Percentiles rank a stretch among this genome's conserved stretches.
These are phyloP conservation scores for Drosophila virilis DNA, from an alignment of 1,140 invertebrate species.

Conservation along the genomic window DNA sequence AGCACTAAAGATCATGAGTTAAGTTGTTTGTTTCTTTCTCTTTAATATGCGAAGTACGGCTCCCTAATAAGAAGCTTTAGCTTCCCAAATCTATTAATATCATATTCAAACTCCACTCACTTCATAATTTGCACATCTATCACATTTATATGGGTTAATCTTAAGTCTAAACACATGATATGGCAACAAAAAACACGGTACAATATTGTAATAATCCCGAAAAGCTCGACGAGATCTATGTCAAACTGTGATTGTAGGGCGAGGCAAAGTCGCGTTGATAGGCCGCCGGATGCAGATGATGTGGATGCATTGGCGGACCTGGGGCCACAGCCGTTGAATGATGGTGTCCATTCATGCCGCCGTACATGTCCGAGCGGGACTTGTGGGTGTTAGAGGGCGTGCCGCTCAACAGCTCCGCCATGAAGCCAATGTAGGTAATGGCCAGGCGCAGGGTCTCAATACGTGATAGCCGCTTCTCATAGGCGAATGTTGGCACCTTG, in stretches of 20 bases:
- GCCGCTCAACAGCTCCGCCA: slow-evolving; percentile 94
- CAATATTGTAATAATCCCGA: slow-evolving; percentile 4
- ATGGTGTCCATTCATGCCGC: slow-evolving; percentile 76
- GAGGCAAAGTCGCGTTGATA: slow-evolving; percentile 82
- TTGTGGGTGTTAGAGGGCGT: slow-evolving; percentile 85
- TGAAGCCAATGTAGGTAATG: slow-evolving; percentile 99
- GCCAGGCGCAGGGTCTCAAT: slow-evolving; percentile 98
- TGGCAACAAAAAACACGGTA: slow-evolving; percentile 13
- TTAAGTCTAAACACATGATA: slow-evolving; percentile 13
- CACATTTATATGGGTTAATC: slow-evolving; percentile 20
- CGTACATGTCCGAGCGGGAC: slow-evolving; percentile 81
- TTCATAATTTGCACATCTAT: slow-evolving; percentile 8
- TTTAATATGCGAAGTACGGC: no score
- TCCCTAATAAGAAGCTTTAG: no score
- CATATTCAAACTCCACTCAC: background rate
- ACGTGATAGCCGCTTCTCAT: slow-evolving; percentile 98
- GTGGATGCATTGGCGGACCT: slow-evolving; percentile 69
- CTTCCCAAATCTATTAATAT: background rate
- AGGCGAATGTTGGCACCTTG: slow-evolving; percentile 99
- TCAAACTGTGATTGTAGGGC: slow-evolving; percentile 75
- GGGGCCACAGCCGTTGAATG: slow-evolving; percentile 45
- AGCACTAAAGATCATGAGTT: no score
- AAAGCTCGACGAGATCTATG: slow-evolving; percentile 14
- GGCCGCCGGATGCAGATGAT: slow-evolving; percentile 69
- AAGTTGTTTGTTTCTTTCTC: no score